phyloP scores from a whole-genome alignment of 2,113 vertebrate species.

The Apistogramma diplotaenia region DNA sequence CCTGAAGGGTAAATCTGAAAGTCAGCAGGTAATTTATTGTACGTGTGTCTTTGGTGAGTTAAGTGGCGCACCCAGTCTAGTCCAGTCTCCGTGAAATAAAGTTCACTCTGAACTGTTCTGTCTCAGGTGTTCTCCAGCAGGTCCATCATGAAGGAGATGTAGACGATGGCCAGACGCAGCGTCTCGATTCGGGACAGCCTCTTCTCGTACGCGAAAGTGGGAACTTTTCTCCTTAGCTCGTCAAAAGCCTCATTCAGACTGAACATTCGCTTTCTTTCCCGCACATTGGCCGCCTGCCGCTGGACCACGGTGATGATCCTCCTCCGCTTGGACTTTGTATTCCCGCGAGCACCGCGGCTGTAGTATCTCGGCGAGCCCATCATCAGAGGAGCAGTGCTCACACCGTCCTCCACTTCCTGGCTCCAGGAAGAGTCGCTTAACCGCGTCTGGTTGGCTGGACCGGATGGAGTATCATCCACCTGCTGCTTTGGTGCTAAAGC shows the following conservation, averaged over 20 bases:
- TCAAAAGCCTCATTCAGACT: slow-evolving; percentile 98
- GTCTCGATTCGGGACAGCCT: slow-evolving; percentile 95
- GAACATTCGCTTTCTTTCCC: slow-evolving; percentile 95
- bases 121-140: slow-evolving; percentile 79
- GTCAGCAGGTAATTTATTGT: neutral
- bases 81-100: neutral
- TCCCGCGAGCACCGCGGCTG: slow-evolving; percentile 34
- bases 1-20: neutral
- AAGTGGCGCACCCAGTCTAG: neutral
- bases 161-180: slow-evolving; percentile 91
- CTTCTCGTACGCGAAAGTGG: slow-evolving; percentile 96
- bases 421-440: slow-evolving; percentile 63
- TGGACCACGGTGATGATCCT: slow-evolving; percentile 89
- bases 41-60: neutral
- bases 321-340: slow-evolving; percentile 82
- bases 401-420: slow-evolving; percentile 39
- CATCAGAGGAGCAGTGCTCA: slow-evolving; percentile 29
- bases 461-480: slow-evolving; percentile 14
- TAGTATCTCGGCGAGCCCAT: slow-evolving; percentile 39
- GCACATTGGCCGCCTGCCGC: slow-evolving; percentile 92
- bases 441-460: slow-evolving; percentile 57
- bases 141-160: slow-evolving; percentile 98
- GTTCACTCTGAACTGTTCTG: neutral
- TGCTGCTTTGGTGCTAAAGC: slow-evolving; percentile 35
- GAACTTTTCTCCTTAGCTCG: slow-evolving; percentile 89